These are phyloP conservation scores for Catalaphyllia jardinei DNA, from an alignment of 64 coral and sea anemone genomes.

Conservation along the genomic window DNA sequence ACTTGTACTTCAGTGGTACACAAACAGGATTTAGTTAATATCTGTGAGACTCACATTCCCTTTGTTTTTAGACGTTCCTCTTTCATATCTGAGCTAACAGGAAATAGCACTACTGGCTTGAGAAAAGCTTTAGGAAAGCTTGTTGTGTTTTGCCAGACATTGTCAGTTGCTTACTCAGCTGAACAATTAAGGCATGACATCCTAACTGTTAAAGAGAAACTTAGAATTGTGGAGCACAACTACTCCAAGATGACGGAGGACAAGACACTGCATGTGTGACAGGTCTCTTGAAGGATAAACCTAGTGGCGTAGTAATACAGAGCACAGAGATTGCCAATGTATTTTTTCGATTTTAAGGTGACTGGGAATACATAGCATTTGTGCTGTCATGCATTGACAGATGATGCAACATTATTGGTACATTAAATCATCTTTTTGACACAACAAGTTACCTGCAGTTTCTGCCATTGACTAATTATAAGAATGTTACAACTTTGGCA, in stretches of 20 bases:
- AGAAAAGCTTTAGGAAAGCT: not conserved
- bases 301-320: too few species aligned
- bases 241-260: not conserved
- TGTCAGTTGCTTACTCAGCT: not conserved
- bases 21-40: slow-evolving; percentile 59
- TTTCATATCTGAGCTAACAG: not conserved
- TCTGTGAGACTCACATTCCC: slow-evolving; percentile 39
- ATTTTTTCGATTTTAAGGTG: too few species aligned
- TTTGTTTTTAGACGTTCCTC: slow-evolving; percentile 9
- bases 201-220: not conserved
- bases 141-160: not conserved
- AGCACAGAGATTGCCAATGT: too few species aligned
- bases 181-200: not conserved
- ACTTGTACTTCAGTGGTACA: slow-evolving; percentile 24
- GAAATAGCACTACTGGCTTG: not conserved
- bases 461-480: too few species aligned
- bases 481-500: too few species aligned
- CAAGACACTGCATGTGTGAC: not conserved
- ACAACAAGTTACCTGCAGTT: too few species aligned
- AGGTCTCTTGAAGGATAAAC: too few species aligned
- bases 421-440: too few species aligned
- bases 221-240: not conserved
- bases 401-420: too few species aligned
- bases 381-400: too few species aligned
- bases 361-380: too few species aligned